Percentiles rank a stretch among this genome's conserved stretches.
Conservation (phyloP, 1,140 invertebrate species). For the Meloidogyne floridensis region DNA sequence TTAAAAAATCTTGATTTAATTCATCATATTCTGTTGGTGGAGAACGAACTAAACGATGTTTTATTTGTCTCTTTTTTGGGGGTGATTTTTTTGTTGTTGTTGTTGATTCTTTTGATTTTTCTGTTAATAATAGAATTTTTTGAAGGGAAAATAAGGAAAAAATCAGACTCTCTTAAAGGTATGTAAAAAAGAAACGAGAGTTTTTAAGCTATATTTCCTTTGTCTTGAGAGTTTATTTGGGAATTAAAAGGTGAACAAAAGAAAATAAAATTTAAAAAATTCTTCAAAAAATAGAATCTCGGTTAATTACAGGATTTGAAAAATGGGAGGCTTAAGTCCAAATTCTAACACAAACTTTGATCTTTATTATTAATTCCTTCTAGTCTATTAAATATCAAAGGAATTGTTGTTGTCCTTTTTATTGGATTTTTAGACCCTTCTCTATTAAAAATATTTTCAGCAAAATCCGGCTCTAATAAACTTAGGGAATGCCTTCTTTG, state of each 20-base stretch:
- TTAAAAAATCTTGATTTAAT: constrained; percentile 29
- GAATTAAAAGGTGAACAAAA: too few relatives aligned
- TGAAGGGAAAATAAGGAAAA: too few relatives aligned
- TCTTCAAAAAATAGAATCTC: too few relatives aligned
- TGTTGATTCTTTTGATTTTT: constrained; percentile 7
- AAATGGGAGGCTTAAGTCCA: too few relatives aligned
- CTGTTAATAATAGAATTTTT: neutral
- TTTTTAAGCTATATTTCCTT: too few relatives aligned
- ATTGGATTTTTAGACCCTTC: constrained; percentile 25
- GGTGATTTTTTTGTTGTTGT: neutral
- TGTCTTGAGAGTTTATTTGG: too few relatives aligned
- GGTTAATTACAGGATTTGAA: too few relatives aligned
- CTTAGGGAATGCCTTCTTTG: constrained; percentile 22
- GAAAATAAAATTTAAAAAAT: too few relatives aligned
- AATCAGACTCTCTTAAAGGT: too few relatives aligned
- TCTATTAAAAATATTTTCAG: constrained; percentile 12
- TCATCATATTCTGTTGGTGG: constrained; percentile 22
- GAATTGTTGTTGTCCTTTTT: constrained; percentile 23
- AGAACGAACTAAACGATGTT: neutral
- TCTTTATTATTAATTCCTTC: too few relatives aligned
- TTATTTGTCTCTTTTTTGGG: neutral
- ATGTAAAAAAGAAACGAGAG: too few relatives aligned
- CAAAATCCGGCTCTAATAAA: constrained; percentile 30
- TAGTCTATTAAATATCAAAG: neutral
- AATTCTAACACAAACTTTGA: too few relatives aligned